Evolutionary conservation across 1,140 invertebrate genomes (phyloP).

Genomic region (Aphelinus certus): DNA sequence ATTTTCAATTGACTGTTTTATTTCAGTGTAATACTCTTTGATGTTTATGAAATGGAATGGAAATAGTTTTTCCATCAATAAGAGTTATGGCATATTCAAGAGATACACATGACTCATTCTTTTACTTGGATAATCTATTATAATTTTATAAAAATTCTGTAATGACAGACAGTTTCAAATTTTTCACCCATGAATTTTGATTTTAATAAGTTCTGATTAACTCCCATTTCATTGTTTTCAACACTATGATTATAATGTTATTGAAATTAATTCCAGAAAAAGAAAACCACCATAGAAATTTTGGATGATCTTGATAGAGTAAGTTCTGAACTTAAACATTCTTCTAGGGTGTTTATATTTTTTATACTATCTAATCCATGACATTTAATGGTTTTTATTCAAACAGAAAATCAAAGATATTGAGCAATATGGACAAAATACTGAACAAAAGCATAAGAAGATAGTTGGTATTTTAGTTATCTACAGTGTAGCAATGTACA

Average conservation of each 20-base stretch:
- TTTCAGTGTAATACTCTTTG: not conserved
- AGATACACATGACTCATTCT: no score
- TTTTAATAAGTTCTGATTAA: slow-evolving; percentile 3
- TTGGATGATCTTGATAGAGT: slow-evolving; percentile 79
- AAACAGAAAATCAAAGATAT: slow-evolving; percentile 80
- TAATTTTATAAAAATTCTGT: not conserved
- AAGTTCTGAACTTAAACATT: slow-evolving; percentile 42
- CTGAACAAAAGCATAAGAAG: slow-evolving; percentile 81
- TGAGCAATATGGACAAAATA: slow-evolving; percentile 80
- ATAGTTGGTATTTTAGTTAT: slow-evolving; percentile 83
- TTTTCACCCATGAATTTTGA: slow-evolving; percentile 18
- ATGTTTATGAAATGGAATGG: not conserved
- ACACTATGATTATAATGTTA: not conserved
- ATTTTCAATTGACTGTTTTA: not conserved
- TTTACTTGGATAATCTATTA: slow-evolving; percentile 14
- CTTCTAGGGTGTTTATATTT: not conserved
- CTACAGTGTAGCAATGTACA: slow-evolving; percentile 82
- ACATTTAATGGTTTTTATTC: slow-evolving; percentile 43
- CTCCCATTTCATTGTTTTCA: slow-evolving; percentile 20
- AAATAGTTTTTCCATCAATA: no score
- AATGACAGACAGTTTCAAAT: slow-evolving; percentile 1
- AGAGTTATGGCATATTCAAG: no score
- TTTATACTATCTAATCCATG: slow-evolving; percentile 24
- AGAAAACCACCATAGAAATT: slow-evolving; percentile 80
- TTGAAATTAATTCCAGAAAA: slow-evolving; percentile 73